A percentile compares a stretch with the other conserved stretches of the same genome.
phyloP scores from a whole-genome alignment of 1,140 invertebrate genomes.

The Hypsibius dujardini region DNA sequence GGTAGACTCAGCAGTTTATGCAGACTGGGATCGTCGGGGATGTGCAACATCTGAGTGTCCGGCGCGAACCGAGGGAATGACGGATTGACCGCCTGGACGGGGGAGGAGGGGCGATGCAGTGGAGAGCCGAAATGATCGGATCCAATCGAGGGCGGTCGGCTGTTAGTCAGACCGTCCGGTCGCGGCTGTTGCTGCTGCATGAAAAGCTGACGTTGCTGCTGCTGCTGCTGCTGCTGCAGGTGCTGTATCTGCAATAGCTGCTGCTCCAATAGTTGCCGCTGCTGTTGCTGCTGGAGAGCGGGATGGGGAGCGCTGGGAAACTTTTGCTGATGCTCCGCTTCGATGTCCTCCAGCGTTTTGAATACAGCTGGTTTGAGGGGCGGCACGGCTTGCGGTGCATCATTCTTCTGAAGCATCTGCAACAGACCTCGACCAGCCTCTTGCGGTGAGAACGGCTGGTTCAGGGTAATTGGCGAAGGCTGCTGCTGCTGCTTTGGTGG shows the following conservation, averaged over 20 bases:
- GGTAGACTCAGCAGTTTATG: background rate
- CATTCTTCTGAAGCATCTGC: constrained; percentile 4
- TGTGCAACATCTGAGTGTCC: background rate
- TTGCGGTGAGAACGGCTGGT: background rate
- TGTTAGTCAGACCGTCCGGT: background rate
- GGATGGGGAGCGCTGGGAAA: no score
- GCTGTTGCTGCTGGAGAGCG: background rate
- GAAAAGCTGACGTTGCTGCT: background rate
- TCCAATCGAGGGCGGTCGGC: background rate
- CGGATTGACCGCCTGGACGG: background rate
- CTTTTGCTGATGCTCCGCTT: background rate
- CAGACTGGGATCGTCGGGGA: constrained; percentile 11
- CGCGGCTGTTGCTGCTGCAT: background rate
- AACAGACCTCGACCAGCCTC: constrained; percentile 2
- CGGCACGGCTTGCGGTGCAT: background rate
- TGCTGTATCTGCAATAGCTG: no score
- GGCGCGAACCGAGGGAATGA: background rate
- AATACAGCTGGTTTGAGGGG: background rate
- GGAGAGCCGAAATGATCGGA: background rate
- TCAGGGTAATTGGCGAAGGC: no score
- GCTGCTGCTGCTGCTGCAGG: background rate
- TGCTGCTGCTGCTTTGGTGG: no score
- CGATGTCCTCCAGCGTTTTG: constrained; percentile 17
- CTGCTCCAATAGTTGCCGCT: background rate
- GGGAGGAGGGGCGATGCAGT: background rate